Conservation (phyloP, 2,888 invertebrate genomes). For the Odontomyia ornata region DNA sequence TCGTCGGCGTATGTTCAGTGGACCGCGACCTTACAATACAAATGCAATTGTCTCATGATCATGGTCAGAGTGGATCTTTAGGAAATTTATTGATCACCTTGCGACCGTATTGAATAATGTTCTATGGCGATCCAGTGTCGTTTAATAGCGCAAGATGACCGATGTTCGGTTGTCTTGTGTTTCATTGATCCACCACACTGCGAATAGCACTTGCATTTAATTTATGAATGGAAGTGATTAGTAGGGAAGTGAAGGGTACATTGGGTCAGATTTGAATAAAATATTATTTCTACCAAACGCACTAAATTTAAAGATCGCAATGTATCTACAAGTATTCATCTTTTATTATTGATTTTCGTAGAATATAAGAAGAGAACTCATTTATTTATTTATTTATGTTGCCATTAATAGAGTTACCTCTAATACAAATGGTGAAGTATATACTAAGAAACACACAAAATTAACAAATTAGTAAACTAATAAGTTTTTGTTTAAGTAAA, state of each 20-base stretch:
- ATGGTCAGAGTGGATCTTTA: conserved; percentile 15
- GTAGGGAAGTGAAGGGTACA: not conserved
- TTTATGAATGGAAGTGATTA: conserved; percentile 6
- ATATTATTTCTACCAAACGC: no score
- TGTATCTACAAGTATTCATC: no score
- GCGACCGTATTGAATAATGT: conserved; percentile 36
- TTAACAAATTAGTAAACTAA: no score
- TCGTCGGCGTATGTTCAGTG: not conserved
- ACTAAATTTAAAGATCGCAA: no score
- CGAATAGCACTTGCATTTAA: conserved; percentile 4
- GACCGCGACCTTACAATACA: not conserved
- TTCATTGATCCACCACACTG: conserved; percentile 6
- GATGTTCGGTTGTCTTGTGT: conserved; percentile 12
- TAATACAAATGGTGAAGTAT: no score
- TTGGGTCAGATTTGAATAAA: no score
- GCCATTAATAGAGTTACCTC: no score
- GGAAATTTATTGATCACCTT: conserved; percentile 39
- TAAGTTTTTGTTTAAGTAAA: no score
- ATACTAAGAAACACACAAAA: no score
- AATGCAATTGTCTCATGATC: conserved; percentile 36
- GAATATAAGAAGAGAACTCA: no score
- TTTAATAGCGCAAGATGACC: conserved; percentile 32
- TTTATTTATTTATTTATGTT: no score
- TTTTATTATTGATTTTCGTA: no score
- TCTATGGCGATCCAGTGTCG: not conserved